These are phyloP conservation scores for Oreocharis arfaki DNA, from an alignment of 2,113 vertebrate genomes.

Conservation along the genomic window DNA sequence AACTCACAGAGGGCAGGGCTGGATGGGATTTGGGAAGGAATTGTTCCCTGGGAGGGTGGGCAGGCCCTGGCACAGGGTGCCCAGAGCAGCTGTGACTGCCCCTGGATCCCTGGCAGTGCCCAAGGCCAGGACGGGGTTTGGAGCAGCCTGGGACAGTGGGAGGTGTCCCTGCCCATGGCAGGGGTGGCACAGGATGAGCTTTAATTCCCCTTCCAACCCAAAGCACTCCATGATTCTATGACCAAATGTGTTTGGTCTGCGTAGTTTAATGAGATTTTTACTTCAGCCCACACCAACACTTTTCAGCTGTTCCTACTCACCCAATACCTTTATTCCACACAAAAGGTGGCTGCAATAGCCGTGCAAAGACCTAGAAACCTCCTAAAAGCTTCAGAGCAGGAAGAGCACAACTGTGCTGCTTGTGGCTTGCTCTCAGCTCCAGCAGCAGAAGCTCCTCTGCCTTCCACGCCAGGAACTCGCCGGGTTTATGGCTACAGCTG, in stretches of 20 bases:
- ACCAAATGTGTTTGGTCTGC: accelerated
- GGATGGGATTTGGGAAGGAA: too few relatives aligned
- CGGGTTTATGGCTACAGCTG: neutral
- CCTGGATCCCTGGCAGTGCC: neutral
- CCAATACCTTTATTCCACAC: accelerated
- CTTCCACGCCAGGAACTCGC: neutral
- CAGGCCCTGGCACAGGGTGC: neutral
- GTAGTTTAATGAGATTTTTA: neutral
- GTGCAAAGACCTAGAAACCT: neutral
- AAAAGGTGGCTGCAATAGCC: accelerated
- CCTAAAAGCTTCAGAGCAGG: neutral
- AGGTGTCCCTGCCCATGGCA: neutral
- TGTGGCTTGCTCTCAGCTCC: accelerated
- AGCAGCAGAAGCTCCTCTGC: neutral
- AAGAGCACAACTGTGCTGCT: neutral
- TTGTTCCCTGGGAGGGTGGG: neutral
- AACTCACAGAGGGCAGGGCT: too few relatives aligned
- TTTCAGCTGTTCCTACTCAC: neutral
- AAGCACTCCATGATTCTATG: neutral
- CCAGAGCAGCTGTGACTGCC: neutral
- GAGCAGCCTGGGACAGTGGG: neutral
- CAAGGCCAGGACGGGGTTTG: neutral
- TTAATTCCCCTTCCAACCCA: too few relatives aligned
- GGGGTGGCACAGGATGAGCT: accelerated
- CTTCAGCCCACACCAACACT: neutral